These are phyloP conservation scores for Drosophila obscura DNA, from an alignment of 1,140 invertebrate species.

Conservation along the genomic window DNA sequence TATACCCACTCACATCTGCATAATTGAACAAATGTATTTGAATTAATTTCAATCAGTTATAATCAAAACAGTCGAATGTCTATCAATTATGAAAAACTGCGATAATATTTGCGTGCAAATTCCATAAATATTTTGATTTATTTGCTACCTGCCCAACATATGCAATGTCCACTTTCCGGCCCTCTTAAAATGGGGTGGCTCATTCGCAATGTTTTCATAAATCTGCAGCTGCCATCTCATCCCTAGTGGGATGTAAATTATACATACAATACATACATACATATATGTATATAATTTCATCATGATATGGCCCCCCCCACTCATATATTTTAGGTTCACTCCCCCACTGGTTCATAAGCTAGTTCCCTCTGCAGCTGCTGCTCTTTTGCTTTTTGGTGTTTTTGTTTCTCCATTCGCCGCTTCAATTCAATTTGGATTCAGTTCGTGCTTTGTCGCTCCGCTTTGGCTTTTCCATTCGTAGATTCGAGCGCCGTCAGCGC, in stretches of 20 bases:
- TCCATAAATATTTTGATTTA: slow-evolving; percentile 20
- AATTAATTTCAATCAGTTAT: slow-evolving; percentile 16
- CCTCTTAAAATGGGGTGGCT: too few relatives aligned
- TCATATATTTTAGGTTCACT: background rate
- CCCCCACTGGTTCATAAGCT: slow-evolving; percentile 43
- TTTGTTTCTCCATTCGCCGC: slow-evolving; percentile 67
- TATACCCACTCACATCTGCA: background rate
- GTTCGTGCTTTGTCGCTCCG: slow-evolving; percentile 38
- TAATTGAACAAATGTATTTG: slow-evolving; percentile 16
- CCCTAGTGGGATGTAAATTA: too few relatives aligned
- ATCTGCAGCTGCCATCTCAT: too few relatives aligned
- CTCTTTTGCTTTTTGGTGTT: slow-evolving; percentile 47
- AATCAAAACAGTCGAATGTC: background rate
- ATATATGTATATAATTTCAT: too few relatives aligned
- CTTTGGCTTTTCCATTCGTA: slow-evolving; percentile 61
- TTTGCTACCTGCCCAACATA: background rate
- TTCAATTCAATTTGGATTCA: slow-evolving; percentile 66
- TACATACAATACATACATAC: too few relatives aligned
- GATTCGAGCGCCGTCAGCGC: slow-evolving; percentile 28
- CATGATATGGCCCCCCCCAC: background rate
- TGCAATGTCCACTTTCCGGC: too few relatives aligned
- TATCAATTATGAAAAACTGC: background rate
- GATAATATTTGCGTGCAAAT: slow-evolving; percentile 29
- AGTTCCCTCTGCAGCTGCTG: slow-evolving; percentile 18
- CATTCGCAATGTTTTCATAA: too few relatives aligned